Conservation (phyloP, 1,140 invertebrate genomes). For the Drosophila tani region DNA sequence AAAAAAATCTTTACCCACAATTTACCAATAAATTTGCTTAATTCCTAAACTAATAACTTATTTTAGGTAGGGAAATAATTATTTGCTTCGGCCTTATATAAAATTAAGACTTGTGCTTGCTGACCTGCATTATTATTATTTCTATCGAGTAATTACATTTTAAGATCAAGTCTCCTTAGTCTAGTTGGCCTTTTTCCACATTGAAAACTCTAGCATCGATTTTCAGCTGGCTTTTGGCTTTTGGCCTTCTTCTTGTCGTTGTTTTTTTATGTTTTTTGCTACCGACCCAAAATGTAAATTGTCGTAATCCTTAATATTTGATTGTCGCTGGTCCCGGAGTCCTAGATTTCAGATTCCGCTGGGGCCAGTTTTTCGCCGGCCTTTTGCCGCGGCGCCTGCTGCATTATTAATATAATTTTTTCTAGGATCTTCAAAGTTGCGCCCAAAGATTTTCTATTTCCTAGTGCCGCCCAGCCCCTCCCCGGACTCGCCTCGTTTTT, state of each 20-base stretch:
- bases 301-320: conserved; percentile 42
- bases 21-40: no score
- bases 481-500: conserved; percentile 13
- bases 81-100: no score
- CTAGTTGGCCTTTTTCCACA: background rate
- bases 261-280: background rate
- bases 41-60: no score
- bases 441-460: conserved; percentile 68
- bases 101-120: background rate
- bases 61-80: no score
- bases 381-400: conserved; percentile 25
- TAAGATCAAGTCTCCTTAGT: background rate
- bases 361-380: background rate
- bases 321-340: conserved; percentile 22
- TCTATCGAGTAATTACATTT: background rate
- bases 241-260: background rate
- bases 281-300: conserved; percentile 36
- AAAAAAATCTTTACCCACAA: no score
- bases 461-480: background rate
- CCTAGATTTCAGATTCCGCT: conserved; percentile 26
- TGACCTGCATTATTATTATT: no score
- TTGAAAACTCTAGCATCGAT: conserved; percentile 8
- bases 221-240: background rate
- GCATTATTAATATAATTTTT: conserved; percentile 77
- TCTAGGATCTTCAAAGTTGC: conserved; percentile 65